Evolutionary conservation across 2,113 vertebrate species (phyloP).

Genomic region (Saimiri boliviensis): DNA sequence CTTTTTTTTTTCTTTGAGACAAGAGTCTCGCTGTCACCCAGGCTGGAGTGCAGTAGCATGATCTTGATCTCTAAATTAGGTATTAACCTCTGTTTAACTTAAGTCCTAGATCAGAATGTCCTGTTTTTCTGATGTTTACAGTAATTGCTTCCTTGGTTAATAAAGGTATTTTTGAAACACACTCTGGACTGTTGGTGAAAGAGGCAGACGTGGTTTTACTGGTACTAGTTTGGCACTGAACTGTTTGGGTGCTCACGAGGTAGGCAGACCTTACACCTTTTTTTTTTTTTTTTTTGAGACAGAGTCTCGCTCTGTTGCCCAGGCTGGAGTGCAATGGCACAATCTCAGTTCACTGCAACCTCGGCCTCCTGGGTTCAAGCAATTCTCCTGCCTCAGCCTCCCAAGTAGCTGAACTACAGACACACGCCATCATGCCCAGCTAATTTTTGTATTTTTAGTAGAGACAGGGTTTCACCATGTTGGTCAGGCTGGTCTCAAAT

Average conservation of each 20-base stretch:
- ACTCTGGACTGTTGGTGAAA: conserved; percentile 12
- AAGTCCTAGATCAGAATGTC: conserved; percentile 62
- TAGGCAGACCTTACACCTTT: neutral
- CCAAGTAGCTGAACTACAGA: no score
- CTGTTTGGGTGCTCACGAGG: neutral
- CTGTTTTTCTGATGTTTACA: conserved; percentile 39
- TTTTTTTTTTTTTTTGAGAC: neutral
- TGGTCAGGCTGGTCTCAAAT: no score
- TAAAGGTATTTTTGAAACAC: conserved; percentile 39
- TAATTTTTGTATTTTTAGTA: no score
- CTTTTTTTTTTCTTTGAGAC: neutral
- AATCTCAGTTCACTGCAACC: neutral
- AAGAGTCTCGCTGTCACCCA: no score
- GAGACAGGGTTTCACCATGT: no score
- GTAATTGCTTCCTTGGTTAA: conserved; percentile 34
- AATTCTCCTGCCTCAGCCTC: no score
- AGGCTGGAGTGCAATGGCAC: neutral
- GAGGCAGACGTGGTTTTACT: neutral
- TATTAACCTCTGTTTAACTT: conserved; percentile 64
- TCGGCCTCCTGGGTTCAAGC: neutral
- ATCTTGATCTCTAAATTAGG: neutral
- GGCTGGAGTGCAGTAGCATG: no score
- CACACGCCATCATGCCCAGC: no score
- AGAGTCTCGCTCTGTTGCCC: neutral
- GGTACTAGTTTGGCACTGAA: conserved; percentile 42